Percentiles rank a stretch among this genome's conserved stretches.
Evolutionary conservation across 2,888 invertebrate species (phyloP).

Genomic region (Spisula subtruncata): DNA sequence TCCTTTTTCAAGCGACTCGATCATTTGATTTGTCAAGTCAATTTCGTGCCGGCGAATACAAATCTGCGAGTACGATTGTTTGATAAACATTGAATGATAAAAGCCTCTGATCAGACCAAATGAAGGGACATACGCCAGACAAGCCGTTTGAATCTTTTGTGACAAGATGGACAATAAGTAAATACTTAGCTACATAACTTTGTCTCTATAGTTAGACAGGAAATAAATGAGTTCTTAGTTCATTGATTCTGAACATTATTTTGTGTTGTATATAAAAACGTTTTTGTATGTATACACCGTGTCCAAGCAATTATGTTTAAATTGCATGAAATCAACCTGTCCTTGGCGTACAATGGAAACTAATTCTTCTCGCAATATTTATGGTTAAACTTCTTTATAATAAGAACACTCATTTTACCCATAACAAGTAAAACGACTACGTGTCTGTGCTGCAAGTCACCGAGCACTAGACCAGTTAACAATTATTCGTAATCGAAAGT

Average conservation of each 20-base stretch:
- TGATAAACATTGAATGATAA: background rate
- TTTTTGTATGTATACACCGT: too few species aligned
- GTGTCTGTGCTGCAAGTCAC: too few species aligned
- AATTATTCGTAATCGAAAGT: too few species aligned
- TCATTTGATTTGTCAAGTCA: background rate
- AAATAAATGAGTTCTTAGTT: background rate
- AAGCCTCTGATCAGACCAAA: background rate
- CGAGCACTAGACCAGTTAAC: too few species aligned
- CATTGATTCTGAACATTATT: background rate
- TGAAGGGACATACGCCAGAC: background rate
- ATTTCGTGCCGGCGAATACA: background rate
- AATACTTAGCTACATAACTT: background rate
- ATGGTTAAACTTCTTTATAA: too few species aligned
- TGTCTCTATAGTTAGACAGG: background rate
- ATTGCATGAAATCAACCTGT: too few species aligned
- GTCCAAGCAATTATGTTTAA: too few species aligned
- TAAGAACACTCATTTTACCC: too few species aligned
- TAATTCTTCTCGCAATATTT: too few species aligned
- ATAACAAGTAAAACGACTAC: too few species aligned
- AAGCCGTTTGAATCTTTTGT: background rate
- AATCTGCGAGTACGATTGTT: background rate
- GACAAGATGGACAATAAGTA: background rate
- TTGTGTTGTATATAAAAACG: background rate
- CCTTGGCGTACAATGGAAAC: too few species aligned
- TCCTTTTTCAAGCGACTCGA: background rate